A percentile compares a stretch with the other conserved stretches of the same genome.
Conservation (phyloP, 2,888 invertebrate genomes). For the Heteromyza rotundicornis region DNA sequence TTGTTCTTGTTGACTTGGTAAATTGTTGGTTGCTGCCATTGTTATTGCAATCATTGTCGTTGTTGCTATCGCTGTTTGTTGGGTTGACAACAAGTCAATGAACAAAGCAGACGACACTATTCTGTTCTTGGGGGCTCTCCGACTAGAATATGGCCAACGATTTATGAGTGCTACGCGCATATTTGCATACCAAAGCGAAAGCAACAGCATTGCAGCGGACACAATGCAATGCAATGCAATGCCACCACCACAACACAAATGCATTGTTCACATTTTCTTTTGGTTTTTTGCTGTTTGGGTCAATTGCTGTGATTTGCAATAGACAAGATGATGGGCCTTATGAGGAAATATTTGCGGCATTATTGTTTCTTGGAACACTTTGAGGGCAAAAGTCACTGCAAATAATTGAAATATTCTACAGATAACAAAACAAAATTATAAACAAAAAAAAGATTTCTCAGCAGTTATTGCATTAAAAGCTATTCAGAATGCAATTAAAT, state of each 20-base stretch:
- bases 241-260: not conserved
- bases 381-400: no score
- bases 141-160: conserved; percentile 10
- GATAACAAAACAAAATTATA: no score
- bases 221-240: not conserved
- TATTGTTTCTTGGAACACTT: no score
- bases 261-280: conserved; percentile 12
- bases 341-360: no score
- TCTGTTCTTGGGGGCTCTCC: no score
- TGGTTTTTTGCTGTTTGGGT: not conserved
- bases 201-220: not conserved
- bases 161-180: conserved; percentile 27
- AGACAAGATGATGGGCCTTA: no score
- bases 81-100: conserved; percentile 16
- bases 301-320: no score
- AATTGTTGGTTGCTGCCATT: conserved; percentile 11
- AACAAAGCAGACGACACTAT: conserved; percentile 7
- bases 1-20: no score
- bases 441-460: no score
- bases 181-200: not conserved
- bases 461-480: no score
- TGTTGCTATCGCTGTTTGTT: not conserved
- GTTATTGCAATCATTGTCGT: conserved; percentile 8
- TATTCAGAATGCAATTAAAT: no score
- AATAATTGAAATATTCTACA: no score